phyloP scores from a whole-genome alignment of 2,888 invertebrate species.

The Electrophaes corylata region DNA sequence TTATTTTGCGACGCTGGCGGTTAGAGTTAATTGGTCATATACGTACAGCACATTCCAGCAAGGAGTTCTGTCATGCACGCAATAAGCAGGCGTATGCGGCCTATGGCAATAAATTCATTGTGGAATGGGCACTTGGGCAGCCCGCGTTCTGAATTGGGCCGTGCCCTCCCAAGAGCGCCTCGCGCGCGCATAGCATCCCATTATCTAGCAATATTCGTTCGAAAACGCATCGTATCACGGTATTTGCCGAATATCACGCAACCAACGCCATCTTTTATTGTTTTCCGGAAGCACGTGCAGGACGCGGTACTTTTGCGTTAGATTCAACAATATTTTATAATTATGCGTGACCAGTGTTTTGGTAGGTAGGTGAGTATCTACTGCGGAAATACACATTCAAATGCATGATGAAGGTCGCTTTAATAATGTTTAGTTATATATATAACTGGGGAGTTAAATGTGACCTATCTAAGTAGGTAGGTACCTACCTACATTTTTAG shows the following conservation, averaged over 20 bases:
- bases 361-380: slow-evolving; percentile 33
- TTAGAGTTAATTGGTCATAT: slow-evolving; percentile 51
- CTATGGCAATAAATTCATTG: slow-evolving; percentile 80
- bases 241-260: slow-evolving; percentile 24
- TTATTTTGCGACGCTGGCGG: neutral
- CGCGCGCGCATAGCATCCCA: slow-evolving; percentile 71
- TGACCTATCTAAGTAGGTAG: too few relatives aligned
- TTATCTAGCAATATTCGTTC: slow-evolving; percentile 58
- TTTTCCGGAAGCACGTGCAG: slow-evolving; percentile 23
- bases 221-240: slow-evolving; percentile 62
- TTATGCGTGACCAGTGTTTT: slow-evolving; percentile 48
- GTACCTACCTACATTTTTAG: too few relatives aligned
- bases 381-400: slow-evolving; percentile 66
- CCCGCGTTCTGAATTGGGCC: slow-evolving; percentile 75
- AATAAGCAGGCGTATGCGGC: slow-evolving; percentile 72
- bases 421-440: slow-evolving; percentile 4
- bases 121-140: slow-evolving; percentile 74
- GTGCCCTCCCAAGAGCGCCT: slow-evolving; percentile 77
- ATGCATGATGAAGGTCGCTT: slow-evolving; percentile 72
- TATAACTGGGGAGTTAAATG: neutral
- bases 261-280: slow-evolving; percentile 46
- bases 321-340: slow-evolving; percentile 26
- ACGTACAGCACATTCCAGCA: slow-evolving; percentile 55
- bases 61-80: slow-evolving; percentile 64
- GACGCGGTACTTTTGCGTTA: neutral